phyloP scores from a whole-genome alignment of 2,797 vertebrate species.

The Notolepis coatsorum region DNA sequence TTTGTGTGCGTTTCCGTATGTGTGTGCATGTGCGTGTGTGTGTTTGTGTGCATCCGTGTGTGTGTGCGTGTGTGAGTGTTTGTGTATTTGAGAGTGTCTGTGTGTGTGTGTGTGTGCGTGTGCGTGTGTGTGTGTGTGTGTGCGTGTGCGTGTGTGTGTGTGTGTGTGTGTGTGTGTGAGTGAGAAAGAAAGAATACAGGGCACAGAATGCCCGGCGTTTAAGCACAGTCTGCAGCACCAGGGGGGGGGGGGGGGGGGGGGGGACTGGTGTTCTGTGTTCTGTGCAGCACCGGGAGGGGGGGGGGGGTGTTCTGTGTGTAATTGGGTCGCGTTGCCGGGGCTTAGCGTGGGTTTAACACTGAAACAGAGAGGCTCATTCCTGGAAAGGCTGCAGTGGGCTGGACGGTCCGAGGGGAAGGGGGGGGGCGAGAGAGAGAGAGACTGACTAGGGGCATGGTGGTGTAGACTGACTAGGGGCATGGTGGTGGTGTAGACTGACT shows the following conservation, averaged over 20 bases:
- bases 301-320: constrained; percentile 69
- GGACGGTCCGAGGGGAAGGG: constrained; percentile 10
- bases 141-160: constrained; percentile 15
- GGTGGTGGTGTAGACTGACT: too few relatives aligned
- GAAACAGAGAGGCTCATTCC: constrained; percentile 72
- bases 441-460: too few relatives aligned
- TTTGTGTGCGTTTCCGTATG: background rate
- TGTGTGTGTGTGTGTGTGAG: background rate
- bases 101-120: constrained; percentile 12
- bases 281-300: constrained; percentile 23
- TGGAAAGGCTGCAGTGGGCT: constrained; percentile 57
- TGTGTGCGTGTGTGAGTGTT: too few relatives aligned
- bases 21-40: too few relatives aligned
- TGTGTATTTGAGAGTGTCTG: constrained; percentile 29
- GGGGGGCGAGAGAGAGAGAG: too few relatives aligned
- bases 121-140: constrained; percentile 33
- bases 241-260: background rate
- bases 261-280: too few relatives aligned
- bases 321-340: constrained; percentile 78
- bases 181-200: too few relatives aligned
- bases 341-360: constrained; percentile 76
- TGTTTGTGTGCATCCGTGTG: too few relatives aligned
- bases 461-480: too few relatives aligned
- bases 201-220: too few relatives aligned
- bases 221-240: background rate